Percentiles rank a stretch among this genome's conserved stretches.
phyloP scores from a whole-genome alignment of 1,140 invertebrate species.

The Eupeodes corollae region DNA sequence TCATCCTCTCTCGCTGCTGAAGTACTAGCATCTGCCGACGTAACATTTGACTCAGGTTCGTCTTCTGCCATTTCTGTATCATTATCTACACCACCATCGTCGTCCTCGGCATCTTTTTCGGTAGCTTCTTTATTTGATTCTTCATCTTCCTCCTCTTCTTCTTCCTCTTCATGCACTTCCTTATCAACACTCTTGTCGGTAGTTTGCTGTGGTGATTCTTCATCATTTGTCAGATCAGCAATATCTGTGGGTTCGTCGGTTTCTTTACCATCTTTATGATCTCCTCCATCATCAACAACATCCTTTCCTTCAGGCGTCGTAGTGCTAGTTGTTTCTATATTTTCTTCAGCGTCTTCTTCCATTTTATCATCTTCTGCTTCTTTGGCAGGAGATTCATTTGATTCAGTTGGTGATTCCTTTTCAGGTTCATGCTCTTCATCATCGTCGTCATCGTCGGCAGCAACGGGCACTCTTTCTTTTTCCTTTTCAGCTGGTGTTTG shows the following conservation, averaged over 20 bases:
- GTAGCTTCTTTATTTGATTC: slow-evolving; percentile 8
- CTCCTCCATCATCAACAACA: no score
- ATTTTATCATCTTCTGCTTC: not conserved
- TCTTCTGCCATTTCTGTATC: slow-evolving; percentile 9
- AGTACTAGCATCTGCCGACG: slow-evolving; percentile 6
- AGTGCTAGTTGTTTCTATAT: not conserved
- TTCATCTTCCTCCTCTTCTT: slow-evolving; percentile 12
- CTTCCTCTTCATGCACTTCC: slow-evolving; percentile 30
- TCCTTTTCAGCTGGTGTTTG: not conserved
- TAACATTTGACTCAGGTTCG: slow-evolving; percentile 6
- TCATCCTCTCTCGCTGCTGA: slow-evolving; percentile 13
- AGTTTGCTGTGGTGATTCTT: slow-evolving; percentile 23
- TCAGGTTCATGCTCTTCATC: not conserved
- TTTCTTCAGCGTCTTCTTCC: not conserved
- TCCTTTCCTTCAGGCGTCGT: slow-evolving; percentile 7
- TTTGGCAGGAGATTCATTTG: not conserved
- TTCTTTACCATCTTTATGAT: slow-evolving; percentile 13
- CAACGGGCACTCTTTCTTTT: not conserved
- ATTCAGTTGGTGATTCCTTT: not conserved
- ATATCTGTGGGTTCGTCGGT: slow-evolving; percentile 17
- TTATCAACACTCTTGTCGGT: slow-evolving; percentile 21
- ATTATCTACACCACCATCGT: slow-evolving; percentile 3
- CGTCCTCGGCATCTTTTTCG: not conserved
- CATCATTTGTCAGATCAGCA: not conserved
- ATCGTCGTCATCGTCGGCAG: not conserved